Evolutionary conservation across 1,140 invertebrate species (phyloP).

Genomic region (Euwallacea fornicatus): DNA sequence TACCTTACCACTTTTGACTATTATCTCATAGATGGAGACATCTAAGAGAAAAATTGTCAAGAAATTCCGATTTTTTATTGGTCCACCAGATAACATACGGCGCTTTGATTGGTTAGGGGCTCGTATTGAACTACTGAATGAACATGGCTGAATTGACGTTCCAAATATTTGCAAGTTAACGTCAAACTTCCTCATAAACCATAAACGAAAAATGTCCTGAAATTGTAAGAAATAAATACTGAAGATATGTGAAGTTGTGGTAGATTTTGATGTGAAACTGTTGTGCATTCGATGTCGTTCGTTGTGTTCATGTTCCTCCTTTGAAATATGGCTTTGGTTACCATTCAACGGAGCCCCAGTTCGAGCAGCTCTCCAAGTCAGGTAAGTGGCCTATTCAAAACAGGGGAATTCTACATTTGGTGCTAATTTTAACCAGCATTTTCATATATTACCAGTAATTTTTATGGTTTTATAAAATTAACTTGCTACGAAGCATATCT

Average conservation of each 20-base stretch:
- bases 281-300: constrained; percentile 32
- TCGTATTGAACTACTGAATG: no score
- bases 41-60: no score
- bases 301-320: not conserved
- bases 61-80: no score
- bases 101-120: no score
- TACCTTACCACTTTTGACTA: no score
- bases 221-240: not conserved
- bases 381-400: constrained; percentile 27
- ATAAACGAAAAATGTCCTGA: constrained; percentile 37
- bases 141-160: not conserved
- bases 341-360: constrained; percentile 70
- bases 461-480: no score
- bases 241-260: constrained; percentile 38
- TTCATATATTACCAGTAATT: no score
- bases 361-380: constrained; percentile 65
- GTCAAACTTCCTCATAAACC: not conserved
- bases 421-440: no score
- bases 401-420: not conserved
- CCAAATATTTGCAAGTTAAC: constrained; percentile 7
- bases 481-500: no score
- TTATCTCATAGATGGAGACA: no score
- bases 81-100: no score
- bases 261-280: constrained; percentile 26
- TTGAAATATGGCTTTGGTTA: constrained; percentile 66